Base-by-base conservation (phyloP, 2,113 vertebrate genomes). In the Thalassoma bifasciatum region DNA sequence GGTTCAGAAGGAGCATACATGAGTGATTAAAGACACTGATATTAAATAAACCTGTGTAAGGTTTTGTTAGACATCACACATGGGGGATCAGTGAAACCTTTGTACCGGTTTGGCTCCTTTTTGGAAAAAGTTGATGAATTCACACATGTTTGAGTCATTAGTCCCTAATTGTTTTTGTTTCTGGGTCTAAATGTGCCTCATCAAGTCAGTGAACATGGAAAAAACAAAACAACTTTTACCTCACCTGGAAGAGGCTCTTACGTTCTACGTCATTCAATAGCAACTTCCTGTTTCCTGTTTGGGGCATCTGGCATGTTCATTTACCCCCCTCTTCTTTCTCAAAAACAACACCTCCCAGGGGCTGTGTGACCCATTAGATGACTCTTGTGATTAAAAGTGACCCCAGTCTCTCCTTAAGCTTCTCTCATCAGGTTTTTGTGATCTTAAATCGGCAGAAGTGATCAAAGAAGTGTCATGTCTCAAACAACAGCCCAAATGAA, bases 201-300 rank as follows among this genome's bases (percentile, higher is more conserved):
- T 61, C 36, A 24, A 54, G 50, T 81, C 72, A 40, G 11, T 53
- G 24, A 77, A 58, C 74, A 72, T 53, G 38, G 77, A 66, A 86
- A 49, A 82, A 79, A 77, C 74, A 26, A 75, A 50, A 82, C 37
- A 51, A 84, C 89, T 85, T 78, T 86, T 77, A 71, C 80, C 79
- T 94, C 90, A 93, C 91, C 91, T 92, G 90, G 86, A 87, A 89
- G 78, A 86, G 79, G 67, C 76, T 79, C 71, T 70, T 47, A 62
- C 30, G 64, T 68, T 74, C 75, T 84, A 86, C 77, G 82, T 88
- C 82, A 90, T 91, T 91, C 85, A 88, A 70, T 80, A 91, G 88
- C 88, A 60, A 85, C 91, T 93, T 94, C 94, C 93, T 91, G 81
- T 91, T 93, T 95, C 93, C 93, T 92, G 90, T 90, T 91, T 86